phyloP scores from a whole-genome alignment of 2,113 vertebrate genomes.

The Larimichthys crocea region DNA sequence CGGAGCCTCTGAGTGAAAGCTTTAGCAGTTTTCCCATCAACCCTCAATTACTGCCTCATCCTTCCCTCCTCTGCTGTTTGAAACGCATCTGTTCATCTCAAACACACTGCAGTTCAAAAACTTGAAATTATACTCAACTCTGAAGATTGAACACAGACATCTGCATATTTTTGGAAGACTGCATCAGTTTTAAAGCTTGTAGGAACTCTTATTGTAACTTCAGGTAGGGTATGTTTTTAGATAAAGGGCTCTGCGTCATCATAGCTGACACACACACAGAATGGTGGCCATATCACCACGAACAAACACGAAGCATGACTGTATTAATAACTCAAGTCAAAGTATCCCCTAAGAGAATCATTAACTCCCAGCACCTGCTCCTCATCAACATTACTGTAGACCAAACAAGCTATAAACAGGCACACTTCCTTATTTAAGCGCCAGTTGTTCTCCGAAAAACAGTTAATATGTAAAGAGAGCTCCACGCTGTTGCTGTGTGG shows the following conservation, averaged over 20 bases:
- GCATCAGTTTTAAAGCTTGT: background rate
- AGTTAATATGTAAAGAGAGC: slow-evolving; percentile 42
- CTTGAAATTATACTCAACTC: background rate
- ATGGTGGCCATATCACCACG: background rate
- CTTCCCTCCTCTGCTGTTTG: slow-evolving; percentile 31
- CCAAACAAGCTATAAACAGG: slow-evolving; percentile 56
- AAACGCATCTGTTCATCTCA: slow-evolving; percentile 2
- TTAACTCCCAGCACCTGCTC: slow-evolving; percentile 74
- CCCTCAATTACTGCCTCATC: slow-evolving; percentile 37
- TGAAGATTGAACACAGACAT: background rate
- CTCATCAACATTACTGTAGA: slow-evolving; percentile 63
- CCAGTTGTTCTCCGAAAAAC: slow-evolving; percentile 54
- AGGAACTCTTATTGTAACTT: background rate
- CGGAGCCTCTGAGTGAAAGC: slow-evolving; percentile 66
- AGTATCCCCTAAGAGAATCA: slow-evolving; percentile 73
- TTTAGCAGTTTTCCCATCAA: slow-evolving; percentile 67
- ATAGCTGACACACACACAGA: slow-evolving; percentile 23
- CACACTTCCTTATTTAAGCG: slow-evolving; percentile 55
- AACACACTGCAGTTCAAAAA: background rate
- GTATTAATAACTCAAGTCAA: slow-evolving; percentile 74
- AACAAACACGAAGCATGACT: slow-evolving; percentile 44
- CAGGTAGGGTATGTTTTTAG: background rate
- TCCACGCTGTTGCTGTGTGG: slow-evolving; percentile 18
- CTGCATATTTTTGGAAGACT: background rate
- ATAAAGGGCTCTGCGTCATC: slow-evolving; percentile 8